These are phyloP conservation scores for Eleginops maclovinus DNA, from an alignment of 2,113 vertebrate genomes.

Conservation along the genomic window DNA sequence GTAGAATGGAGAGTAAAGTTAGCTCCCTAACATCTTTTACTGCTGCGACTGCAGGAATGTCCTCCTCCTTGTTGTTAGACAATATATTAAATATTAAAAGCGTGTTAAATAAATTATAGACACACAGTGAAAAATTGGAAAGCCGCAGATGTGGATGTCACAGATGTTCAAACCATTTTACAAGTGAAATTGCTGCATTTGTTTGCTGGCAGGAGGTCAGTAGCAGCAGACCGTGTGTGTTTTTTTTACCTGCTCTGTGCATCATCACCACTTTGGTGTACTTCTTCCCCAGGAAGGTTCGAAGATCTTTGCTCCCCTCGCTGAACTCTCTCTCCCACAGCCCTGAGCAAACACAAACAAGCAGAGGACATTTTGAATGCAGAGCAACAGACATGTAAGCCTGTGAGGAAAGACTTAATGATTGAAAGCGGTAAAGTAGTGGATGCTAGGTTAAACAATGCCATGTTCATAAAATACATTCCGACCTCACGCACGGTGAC, in stretches of 20 bases:
- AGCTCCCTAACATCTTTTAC: slow-evolving; percentile 2
- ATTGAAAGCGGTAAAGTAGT: slow-evolving; percentile 15
- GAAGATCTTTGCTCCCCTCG: slow-evolving; percentile 53
- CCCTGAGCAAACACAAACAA: slow-evolving; percentile 61
- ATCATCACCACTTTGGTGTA: slow-evolving; percentile 81
- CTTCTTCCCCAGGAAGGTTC: slow-evolving; percentile 75
- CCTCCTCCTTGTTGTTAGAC: slow-evolving; percentile 36
- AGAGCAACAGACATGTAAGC: background rate
- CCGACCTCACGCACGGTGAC: slow-evolving; percentile 3
- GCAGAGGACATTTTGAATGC: slow-evolving; percentile 32
- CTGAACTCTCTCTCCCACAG: slow-evolving; percentile 77
- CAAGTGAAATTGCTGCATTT: slow-evolving; percentile 45
- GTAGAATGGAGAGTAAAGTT: background rate
- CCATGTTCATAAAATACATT: slow-evolving; percentile 26
- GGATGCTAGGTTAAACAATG: slow-evolving; percentile 21
- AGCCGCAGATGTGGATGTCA: slow-evolving; percentile 47
- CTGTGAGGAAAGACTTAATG: slow-evolving; percentile 6
- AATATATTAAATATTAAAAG: slow-evolving; percentile 64
- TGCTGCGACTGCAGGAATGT: slow-evolving; percentile 25
- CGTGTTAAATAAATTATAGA: slow-evolving; percentile 67
- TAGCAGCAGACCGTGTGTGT: slow-evolving; percentile 8
- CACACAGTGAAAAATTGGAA: slow-evolving; percentile 53
- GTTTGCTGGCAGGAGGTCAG: slow-evolving; percentile 32
- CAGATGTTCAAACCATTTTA: slow-evolving; percentile 52
- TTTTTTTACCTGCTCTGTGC: slow-evolving; percentile 75